Evolutionary conservation across 2,888 invertebrate genomes (phyloP).

Genomic region (Acronicta psi): DNA sequence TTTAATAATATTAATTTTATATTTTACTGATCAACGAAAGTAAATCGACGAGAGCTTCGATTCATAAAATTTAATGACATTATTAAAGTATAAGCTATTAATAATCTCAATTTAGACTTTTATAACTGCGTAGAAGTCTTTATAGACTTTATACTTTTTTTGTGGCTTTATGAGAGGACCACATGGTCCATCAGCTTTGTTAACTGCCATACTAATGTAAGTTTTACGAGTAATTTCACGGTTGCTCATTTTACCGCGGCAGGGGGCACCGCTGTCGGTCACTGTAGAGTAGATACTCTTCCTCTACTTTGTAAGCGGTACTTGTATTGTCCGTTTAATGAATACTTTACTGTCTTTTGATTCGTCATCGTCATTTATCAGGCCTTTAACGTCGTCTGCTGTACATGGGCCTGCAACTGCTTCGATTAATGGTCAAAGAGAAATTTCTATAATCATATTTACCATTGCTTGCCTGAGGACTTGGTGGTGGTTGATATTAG

Average conservation of each 20-base stretch:
- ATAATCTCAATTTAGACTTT: slow-evolving; percentile 79
- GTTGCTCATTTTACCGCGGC: slow-evolving; percentile 79
- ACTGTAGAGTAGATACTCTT: slow-evolving; percentile 31
- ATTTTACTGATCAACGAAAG: slow-evolving; percentile 42
- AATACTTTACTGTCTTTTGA: slow-evolving; percentile 48
- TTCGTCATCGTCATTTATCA: slow-evolving; percentile 1
- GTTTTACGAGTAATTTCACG: slow-evolving; percentile 87
- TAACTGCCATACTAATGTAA: slow-evolving; percentile 83
- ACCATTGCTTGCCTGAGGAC: background rate
- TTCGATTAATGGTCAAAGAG: background rate
- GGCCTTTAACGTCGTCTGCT: background rate
- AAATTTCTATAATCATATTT: background rate
- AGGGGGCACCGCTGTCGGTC: slow-evolving; percentile 65
- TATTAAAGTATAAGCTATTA: slow-evolving; percentile 74
- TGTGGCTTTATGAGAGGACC: slow-evolving; percentile 78
- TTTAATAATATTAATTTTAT: slow-evolving; percentile 45
- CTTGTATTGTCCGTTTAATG: slow-evolving; percentile 46
- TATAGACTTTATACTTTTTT: slow-evolving; percentile 68
- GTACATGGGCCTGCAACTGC: background rate
- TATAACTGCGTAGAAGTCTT: slow-evolving; percentile 66
- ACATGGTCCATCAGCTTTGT: slow-evolving; percentile 79
- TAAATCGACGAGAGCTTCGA: slow-evolving; percentile 43
- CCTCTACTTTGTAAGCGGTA: slow-evolving; percentile 43
- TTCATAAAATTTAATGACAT: slow-evolving; percentile 62
- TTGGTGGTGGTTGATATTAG: too few species aligned